Evolutionary conservation across 1,140 invertebrate species (phyloP).

Genomic region (Drosophila auraria): DNA sequence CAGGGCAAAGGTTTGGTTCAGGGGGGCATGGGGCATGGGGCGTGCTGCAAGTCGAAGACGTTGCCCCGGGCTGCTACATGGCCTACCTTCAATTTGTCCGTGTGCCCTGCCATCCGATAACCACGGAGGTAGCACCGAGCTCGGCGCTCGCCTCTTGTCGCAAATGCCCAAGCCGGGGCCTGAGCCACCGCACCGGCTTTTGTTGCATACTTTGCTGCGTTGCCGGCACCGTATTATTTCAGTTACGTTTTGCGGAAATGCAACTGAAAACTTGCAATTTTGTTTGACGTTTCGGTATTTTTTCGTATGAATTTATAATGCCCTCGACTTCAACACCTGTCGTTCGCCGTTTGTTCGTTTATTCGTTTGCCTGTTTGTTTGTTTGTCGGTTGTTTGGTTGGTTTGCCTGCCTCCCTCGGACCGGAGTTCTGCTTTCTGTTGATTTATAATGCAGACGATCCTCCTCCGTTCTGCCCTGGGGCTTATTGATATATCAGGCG

Average conservation of each 20-base stretch:
- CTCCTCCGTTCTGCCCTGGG: conserved; percentile 44
- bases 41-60: conserved; percentile 54
- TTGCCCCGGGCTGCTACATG: conserved; percentile 51
- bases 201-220: conserved; percentile 55
- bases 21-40: conserved; percentile 5
- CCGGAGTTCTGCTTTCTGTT: conserved; percentile 31
- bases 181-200: conserved; percentile 23
- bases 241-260: conserved; percentile 82
- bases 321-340: conserved; percentile 76
- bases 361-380: conserved; percentile 30
- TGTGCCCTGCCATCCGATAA: conserved; percentile 66
- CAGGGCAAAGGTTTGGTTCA: not conserved
- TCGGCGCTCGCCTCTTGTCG: not conserved
- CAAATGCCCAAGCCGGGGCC: not conserved
- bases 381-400: conserved; percentile 26
- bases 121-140: conserved; percentile 9
- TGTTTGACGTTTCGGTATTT: conserved; percentile 81
- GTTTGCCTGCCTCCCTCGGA: conserved; percentile 15
- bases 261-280: conserved; percentile 84
- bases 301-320: conserved; percentile 81
- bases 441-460: conserved; percentile 53
- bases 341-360: conserved; percentile 50
- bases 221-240: conserved; percentile 75
- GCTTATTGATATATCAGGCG: conserved; percentile 76
- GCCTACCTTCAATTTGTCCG: conserved; percentile 79